These are phyloP conservation scores for Phthorimaea operculella DNA, from an alignment of 1,140 invertebrate species.

Conservation along the genomic window DNA sequence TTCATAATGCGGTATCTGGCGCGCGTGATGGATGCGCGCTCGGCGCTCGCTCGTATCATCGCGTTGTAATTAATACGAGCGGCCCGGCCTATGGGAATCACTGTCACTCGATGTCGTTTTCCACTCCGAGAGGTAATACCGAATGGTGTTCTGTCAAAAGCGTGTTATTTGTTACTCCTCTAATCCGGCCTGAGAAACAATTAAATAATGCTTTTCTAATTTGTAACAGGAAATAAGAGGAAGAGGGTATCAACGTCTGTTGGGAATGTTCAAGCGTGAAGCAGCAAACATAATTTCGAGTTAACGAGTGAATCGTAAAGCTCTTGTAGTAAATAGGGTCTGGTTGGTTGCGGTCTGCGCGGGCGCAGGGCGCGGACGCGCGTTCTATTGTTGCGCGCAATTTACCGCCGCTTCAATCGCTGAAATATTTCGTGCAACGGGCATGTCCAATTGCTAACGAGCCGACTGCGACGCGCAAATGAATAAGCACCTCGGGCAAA, in stretches of 20 bases:
- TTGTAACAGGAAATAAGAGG: conserved; percentile 17
- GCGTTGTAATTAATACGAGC: conserved; percentile 58
- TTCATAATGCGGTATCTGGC: conserved; percentile 60
- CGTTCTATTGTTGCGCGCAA: conserved; percentile 60
- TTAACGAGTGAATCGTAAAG: conserved; percentile 62
- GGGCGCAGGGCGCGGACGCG: conserved; percentile 20
- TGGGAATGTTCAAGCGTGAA: conserved; percentile 8
- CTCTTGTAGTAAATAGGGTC: conserved; percentile 49
- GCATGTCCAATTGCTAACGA: conserved; percentile 67
- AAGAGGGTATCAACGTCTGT: background rate
- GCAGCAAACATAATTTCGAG: conserved; percentile 53
- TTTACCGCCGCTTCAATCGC: conserved; percentile 65
- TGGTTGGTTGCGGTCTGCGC: conserved; percentile 20
- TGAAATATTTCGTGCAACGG: conserved; percentile 66
- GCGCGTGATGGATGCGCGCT: conserved; percentile 53
- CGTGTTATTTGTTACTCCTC: conserved; percentile 27
- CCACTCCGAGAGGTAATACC: conserved; percentile 40
- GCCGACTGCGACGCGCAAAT: conserved; percentile 61
- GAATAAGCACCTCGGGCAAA: conserved; percentile 59
- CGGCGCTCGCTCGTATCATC: conserved; percentile 45
- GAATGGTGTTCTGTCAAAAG: conserved; percentile 39
- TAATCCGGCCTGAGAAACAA: conserved; percentile 20
- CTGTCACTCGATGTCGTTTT: conserved; percentile 49
- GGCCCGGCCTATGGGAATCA: conserved; percentile 45
- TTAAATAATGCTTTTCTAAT: conserved; percentile 16